Conservation (phyloP, 2,888 invertebrate species). For the Trachelus troglodyta region DNA sequence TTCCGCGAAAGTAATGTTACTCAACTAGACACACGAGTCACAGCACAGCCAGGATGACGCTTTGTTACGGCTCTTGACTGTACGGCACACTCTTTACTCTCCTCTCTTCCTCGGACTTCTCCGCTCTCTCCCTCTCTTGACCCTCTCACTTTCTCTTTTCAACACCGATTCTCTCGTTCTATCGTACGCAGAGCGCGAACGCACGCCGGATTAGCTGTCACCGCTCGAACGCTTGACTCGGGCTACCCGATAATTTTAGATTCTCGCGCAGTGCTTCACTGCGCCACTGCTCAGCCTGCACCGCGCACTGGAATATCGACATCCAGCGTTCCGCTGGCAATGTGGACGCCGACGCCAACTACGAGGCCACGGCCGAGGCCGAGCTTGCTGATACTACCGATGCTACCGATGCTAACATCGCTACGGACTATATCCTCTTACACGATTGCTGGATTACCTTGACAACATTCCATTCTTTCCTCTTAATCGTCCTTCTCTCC, state of each 20-base stretch:
- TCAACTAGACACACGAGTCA: background rate
- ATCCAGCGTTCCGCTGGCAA: conserved; percentile 28
- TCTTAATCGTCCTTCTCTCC: background rate
- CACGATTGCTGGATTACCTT: background rate
- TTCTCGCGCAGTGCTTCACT: conserved; percentile 54
- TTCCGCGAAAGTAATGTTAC: background rate
- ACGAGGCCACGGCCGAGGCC: background rate
- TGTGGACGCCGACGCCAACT: background rate
- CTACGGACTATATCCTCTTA: background rate
- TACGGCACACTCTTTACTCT: conserved; percentile 3
- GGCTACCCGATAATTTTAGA: conserved; percentile 60
- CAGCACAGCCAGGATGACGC: background rate
- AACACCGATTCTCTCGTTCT: conserved; percentile 12
- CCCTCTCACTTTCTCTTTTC: conserved; percentile 14
- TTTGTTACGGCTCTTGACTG: conserved; percentile 11
- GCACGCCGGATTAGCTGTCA: conserved; percentile 41
- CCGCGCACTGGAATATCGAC: conserved; percentile 64
- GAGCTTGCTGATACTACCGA: background rate
- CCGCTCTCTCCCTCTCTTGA: background rate
- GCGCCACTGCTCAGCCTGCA: conserved; percentile 59
- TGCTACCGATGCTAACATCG: background rate
- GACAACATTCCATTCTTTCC: background rate
- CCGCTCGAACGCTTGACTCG: conserved; percentile 28
- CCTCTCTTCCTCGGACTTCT: conserved; percentile 4
- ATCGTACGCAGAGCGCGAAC: conserved; percentile 11